Percentiles rank a stretch among this genome's conserved stretches.
Evolutionary conservation across 2,888 invertebrate genomes (phyloP).

Genomic region (Escarpia spicata): DNA sequence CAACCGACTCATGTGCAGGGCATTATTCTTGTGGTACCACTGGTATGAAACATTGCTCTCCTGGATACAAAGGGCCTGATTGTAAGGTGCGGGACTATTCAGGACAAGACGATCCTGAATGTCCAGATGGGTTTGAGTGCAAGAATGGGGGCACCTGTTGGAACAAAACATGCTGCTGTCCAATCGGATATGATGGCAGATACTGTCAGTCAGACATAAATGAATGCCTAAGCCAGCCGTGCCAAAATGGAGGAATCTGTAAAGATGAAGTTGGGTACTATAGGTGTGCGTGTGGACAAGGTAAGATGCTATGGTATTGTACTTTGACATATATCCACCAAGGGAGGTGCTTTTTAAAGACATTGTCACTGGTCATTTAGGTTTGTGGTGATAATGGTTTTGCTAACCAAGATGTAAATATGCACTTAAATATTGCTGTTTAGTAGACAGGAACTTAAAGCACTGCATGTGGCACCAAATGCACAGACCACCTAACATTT

Average conservation of each 20-base stretch:
- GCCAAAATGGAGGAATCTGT: constrained; percentile 3
- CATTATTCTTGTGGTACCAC: not conserved
- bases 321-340: not conserved
- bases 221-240: not conserved
- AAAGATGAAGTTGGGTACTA: not conserved
- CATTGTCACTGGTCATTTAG: not conserved
- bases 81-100: not conserved
- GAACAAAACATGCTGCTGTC: constrained; percentile 10
- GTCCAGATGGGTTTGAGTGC: not conserved
- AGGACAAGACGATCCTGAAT: not conserved
- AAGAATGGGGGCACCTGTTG: constrained; percentile 6
- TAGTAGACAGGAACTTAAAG: not conserved
- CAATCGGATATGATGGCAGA: not conserved
- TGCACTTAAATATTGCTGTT: not conserved
- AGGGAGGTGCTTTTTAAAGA: not conserved
- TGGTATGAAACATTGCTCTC: not conserved
- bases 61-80: not conserved
- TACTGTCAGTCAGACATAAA: not conserved
- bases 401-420: not conserved
- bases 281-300: not conserved
- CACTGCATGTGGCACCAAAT: not conserved
- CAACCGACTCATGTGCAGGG: not conserved
- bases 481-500: not conserved
- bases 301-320: constrained; percentile 9
- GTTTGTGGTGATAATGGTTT: not conserved